phyloP scores from a whole-genome alignment of 2,797 vertebrate species.

The Euthynnus affinis region DNA sequence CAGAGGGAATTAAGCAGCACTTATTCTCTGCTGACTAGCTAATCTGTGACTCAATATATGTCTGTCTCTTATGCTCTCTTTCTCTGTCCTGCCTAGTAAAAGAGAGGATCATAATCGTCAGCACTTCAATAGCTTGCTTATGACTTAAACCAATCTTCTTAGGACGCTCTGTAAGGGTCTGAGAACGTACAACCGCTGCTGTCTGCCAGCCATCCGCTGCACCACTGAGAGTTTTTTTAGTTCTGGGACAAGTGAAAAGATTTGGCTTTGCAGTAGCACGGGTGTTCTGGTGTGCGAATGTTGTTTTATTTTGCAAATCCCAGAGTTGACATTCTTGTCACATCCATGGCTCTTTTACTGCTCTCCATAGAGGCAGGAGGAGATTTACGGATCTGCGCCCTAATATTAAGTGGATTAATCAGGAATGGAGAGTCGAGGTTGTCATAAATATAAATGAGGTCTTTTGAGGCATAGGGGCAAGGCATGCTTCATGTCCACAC shows the following conservation, averaged over 20 bases:
- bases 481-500: conserved; percentile 70
- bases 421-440: conserved; percentile 79
- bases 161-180: conserved; percentile 36
- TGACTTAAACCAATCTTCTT: conserved; percentile 67
- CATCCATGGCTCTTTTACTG: conserved; percentile 61
- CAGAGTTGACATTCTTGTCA: conserved; percentile 75
- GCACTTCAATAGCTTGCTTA: conserved; percentile 67
- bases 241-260: conserved; percentile 51
- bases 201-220: conserved; percentile 52
- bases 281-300: conserved; percentile 28
- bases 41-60: conserved; percentile 68
- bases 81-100: conserved; percentile 47
- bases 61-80: conserved; percentile 59
- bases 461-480: conserved; percentile 64
- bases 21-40: conserved; percentile 68
- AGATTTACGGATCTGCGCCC: conserved; percentile 80
- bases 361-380: conserved; percentile 63
- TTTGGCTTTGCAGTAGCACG: conserved; percentile 35
- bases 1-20: conserved; percentile 62
- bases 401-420: conserved; percentile 87
- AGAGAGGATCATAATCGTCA: conserved; percentile 70
- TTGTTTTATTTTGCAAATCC: conserved; percentile 54
- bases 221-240: conserved; percentile 41
- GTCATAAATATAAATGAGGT: conserved; percentile 86
- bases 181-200: conserved; percentile 53